Evolutionary conservation across 2,113 vertebrate genomes (phyloP).

Genomic region (Phyllostomus hastatus): DNA sequence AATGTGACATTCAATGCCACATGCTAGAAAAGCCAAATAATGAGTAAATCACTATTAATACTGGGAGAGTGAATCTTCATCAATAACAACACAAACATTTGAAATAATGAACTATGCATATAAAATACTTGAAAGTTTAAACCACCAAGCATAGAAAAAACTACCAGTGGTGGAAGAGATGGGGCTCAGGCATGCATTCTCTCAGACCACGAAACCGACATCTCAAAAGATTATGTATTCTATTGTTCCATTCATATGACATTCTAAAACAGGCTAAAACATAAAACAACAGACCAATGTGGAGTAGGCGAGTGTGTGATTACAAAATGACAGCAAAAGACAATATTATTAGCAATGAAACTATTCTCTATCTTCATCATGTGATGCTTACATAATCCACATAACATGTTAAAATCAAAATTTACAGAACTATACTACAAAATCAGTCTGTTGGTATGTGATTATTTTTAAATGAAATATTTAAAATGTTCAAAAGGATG

Average conservation of each 20-base stretch:
- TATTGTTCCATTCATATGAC: neutral
- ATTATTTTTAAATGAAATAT: neutral
- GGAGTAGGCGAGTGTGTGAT: neutral
- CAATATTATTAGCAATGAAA: neutral
- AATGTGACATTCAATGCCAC: neutral
- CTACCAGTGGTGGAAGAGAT: neutral
- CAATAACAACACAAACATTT: neutral
- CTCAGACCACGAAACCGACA: neutral
- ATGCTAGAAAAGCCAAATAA: neutral
- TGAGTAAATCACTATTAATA: neutral
- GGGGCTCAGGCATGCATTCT: neutral
- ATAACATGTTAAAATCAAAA: neutral
- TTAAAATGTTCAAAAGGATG: too few relatives aligned
- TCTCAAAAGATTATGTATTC: neutral
- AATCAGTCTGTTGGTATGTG: neutral
- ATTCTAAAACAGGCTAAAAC: neutral
- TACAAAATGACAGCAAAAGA: neutral
- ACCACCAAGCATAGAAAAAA: neutral
- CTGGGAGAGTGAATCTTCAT: neutral
- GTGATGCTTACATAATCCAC: neutral
- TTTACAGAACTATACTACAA: neutral
- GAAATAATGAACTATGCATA: neutral
- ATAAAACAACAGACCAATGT: neutral
- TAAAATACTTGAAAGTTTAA: neutral
- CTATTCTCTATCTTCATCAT: neutral